Evolutionary conservation across 1,140 invertebrate species (phyloP).

Genomic region (Drosophila pseudoananassae): DNA sequence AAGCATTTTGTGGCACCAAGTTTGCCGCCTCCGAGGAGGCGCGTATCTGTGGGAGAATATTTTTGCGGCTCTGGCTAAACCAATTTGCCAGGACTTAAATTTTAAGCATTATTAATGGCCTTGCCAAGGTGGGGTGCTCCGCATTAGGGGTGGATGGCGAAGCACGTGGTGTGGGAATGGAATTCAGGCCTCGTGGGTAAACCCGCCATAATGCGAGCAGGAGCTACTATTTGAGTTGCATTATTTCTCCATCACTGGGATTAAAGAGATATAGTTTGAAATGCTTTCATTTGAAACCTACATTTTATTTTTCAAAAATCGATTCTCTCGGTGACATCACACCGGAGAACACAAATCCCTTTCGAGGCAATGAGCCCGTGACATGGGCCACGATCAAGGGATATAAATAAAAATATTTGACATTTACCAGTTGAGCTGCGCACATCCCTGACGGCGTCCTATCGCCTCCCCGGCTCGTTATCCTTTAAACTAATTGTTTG

Average conservation of each 20-base stretch:
- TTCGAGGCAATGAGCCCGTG: conserved; percentile 31
- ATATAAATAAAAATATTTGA: conserved; percentile 47
- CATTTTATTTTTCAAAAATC: background rate
- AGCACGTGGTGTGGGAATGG: background rate
- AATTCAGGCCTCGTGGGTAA: conserved; percentile 11
- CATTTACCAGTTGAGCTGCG: conserved; percentile 36
- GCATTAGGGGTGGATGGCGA: conserved; percentile 1
- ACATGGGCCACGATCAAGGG: conserved; percentile 46
- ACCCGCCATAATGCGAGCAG: conserved; percentile 15
- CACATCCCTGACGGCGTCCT: background rate
- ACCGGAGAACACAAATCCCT: too few relatives aligned
- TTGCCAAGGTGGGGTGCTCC: conserved; percentile 6
- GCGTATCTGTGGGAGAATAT: conserved; percentile 21
- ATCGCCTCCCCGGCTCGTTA: background rate
- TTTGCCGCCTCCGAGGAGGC: conserved; percentile 16
- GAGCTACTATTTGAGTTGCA: too few relatives aligned
- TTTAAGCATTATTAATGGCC: conserved; percentile 77
- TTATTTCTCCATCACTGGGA: too few relatives aligned
- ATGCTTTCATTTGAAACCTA: background rate
- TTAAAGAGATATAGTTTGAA: too few relatives aligned
- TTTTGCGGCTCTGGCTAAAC: conserved; percentile 59
- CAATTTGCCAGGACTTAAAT: conserved; percentile 79
- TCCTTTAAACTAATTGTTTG: conserved; percentile 44
- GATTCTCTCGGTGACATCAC: background rate
- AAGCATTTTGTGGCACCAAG: conserved; percentile 55